These are phyloP conservation scores for Lasioglossum oenotherae DNA, from an alignment of 2,888 invertebrate genomes.

Conservation along the genomic window DNA sequence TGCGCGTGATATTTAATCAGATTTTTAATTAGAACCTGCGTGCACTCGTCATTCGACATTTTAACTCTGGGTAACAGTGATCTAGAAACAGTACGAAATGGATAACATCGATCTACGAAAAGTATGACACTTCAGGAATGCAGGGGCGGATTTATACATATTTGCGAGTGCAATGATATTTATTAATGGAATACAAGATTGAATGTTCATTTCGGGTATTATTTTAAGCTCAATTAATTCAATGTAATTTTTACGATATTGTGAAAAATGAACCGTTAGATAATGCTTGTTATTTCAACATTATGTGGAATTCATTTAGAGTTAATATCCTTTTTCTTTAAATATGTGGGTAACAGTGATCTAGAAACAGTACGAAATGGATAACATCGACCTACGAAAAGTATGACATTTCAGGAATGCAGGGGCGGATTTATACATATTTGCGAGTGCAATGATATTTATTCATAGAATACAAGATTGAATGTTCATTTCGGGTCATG, in stretches of 20 bases:
- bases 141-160: neutral
- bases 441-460: neutral
- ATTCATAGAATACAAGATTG: conserved; percentile 1
- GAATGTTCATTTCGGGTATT: neutral
- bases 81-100: too few species aligned
- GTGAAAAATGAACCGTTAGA: too few species aligned
- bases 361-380: too few species aligned
- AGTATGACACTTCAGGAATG: neutral
- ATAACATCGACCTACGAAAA: neutral
- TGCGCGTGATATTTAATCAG: neutral
- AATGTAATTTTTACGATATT: too few species aligned
- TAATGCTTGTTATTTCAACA: too few species aligned
- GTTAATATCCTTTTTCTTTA: too few species aligned
- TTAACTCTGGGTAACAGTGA: neutral
- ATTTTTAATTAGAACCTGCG: neutral
- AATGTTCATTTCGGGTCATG: conserved; percentile 4
- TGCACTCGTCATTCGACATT: neutral
- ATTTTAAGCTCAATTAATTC: too few species aligned
- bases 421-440: neutral
- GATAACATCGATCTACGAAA: neutral
- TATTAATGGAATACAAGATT: neutral
- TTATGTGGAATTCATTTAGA: too few species aligned
- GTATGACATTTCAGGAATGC: neutral
- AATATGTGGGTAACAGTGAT: too few species aligned
- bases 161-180: neutral